Percentiles rank a stretch among this genome's conserved stretches.
These are phyloP conservation scores for Drosophila neocordata DNA, from an alignment of 1,140 invertebrate genomes.

Conservation along the genomic window DNA sequence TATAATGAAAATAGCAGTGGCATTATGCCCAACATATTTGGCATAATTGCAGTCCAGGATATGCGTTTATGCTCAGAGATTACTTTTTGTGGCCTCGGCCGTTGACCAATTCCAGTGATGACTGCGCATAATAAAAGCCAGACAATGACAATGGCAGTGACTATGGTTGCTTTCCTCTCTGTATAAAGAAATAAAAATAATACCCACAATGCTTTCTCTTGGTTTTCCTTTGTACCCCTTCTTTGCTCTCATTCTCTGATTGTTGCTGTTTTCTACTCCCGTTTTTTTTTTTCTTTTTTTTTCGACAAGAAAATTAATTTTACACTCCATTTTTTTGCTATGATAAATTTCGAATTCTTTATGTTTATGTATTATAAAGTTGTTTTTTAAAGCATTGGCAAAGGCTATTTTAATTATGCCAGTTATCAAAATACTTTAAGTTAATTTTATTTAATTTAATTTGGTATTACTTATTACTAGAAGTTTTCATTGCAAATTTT, in stretches of 20 bases:
- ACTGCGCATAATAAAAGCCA: conserved; percentile 70
- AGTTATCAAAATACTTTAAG: too few species aligned
- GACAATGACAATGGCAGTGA: conserved; percentile 38
- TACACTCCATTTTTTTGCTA: conserved; percentile 30
- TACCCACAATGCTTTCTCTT: conserved; percentile 42
- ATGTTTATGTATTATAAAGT: conserved; percentile 17
- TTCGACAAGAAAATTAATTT: conserved; percentile 64
- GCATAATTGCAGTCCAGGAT: conserved; percentile 76
- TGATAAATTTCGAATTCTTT: conserved; percentile 28
- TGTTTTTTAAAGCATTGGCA: not conserved
- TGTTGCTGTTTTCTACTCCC: conserved; percentile 1
- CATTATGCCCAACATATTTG: conserved; percentile 75
- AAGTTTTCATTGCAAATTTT: too few species aligned
- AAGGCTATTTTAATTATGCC: too few species aligned
- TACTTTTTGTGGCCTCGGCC: conserved; percentile 74
- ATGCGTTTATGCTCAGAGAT: conserved; percentile 80
- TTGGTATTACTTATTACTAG: too few species aligned
- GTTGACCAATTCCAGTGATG: conserved; percentile 53
- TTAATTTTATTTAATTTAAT: too few species aligned
- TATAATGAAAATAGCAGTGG: conserved; percentile 75
- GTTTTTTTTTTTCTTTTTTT: conserved; percentile 5
- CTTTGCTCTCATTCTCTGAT: conserved; percentile 6
- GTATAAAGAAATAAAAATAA: conserved; percentile 79
- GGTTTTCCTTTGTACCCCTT: conserved; percentile 37
- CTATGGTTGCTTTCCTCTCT: conserved; percentile 47